Base-by-base conservation (phyloP, 2,113 vertebrate species). In the Aspidoscelis tigris region DNA sequence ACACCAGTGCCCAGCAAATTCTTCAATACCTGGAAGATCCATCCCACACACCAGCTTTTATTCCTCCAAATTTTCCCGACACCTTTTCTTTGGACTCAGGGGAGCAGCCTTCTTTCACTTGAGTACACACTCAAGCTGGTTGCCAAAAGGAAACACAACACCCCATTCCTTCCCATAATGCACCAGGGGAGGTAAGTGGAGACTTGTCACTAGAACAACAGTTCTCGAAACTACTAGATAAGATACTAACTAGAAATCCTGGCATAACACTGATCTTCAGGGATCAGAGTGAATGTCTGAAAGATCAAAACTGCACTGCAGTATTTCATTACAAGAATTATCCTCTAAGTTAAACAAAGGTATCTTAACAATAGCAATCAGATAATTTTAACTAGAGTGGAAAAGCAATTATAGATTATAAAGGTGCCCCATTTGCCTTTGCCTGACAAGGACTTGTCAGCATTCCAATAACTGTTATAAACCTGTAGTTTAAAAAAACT, bases 341-440 rank as follows among this genome's bases (percentile, higher is more conserved):
- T 82, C n/a, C 86, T 89, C 78, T n/a, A 69, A 20, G 24, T 53
- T n/a, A 7, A 5, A 39, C 66, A 78, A 85, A 92, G 80, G 70
- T 79, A 55, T 50, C 79, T 93, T 71, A 71, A 10, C 85, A 66
- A 44, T 77, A 89, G 81, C 68, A 55, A 22, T 44, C 87, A 87
- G 74, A 76, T 88, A 74, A 70, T 82, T 72, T 87, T 85, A 88
- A 82, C 74, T 84, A 86, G 78, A 76, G 58, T 41, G 71, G 80
- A 80, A 85, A 65, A 74, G 74, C 66, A 85, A 65, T 90, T 86
- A 80, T 16, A 84, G 71, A 33, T 74, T 85, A 74, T 8, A 85
- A 72, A 73, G 70, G 82, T 92, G 88, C 65, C 55, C 9, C 79
- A 55, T 83, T 89, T 80, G 55, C 84, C 76, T 47, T 84, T 72